These are phyloP conservation scores for Chalcosyrphus nemorum DNA, from an alignment of 2,888 invertebrate species.

Conservation along the genomic window DNA sequence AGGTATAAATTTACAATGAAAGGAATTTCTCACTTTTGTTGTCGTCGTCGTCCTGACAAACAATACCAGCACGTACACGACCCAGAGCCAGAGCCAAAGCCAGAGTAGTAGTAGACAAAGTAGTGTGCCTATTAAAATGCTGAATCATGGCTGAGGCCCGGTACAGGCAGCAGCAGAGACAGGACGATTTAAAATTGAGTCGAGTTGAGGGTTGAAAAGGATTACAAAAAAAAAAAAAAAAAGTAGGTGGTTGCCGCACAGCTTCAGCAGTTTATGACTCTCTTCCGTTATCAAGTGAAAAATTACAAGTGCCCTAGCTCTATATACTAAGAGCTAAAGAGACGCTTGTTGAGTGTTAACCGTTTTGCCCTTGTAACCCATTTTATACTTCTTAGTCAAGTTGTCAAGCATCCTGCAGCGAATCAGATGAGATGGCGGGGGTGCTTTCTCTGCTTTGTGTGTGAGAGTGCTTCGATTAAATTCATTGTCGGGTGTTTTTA, in stretches of 20 bases:
- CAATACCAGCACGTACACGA: constrained; percentile 32
- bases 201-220: constrained; percentile 33
- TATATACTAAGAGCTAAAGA: constrained; percentile 12
- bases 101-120: constrained; percentile 41
- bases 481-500: constrained; percentile 58
- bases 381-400: constrained; percentile 66
- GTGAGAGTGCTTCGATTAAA: constrained; percentile 57
- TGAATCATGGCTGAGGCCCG: constrained; percentile 35
- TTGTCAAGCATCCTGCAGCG: constrained; percentile 62
- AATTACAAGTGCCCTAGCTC: constrained; percentile 48
- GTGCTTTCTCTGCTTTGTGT: constrained; percentile 12
- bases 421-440: constrained; percentile 40
- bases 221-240: background rate
- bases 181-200: constrained; percentile 52
- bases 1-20: background rate
- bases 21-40: constrained; percentile 7
- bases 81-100: no score
- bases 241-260: constrained; percentile 13
- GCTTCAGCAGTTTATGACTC: constrained; percentile 56
- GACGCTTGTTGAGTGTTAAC: constrained; percentile 66
- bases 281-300: constrained; percentile 50
- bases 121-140: constrained; percentile 33
- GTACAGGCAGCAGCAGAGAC: constrained; percentile 29
- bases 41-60: constrained; percentile 8
- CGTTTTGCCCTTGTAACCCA: constrained; percentile 68